These are phyloP conservation scores for Agapornis canus DNA, from an alignment of 2,797 vertebrate genomes.

Conservation along the genomic window DNA sequence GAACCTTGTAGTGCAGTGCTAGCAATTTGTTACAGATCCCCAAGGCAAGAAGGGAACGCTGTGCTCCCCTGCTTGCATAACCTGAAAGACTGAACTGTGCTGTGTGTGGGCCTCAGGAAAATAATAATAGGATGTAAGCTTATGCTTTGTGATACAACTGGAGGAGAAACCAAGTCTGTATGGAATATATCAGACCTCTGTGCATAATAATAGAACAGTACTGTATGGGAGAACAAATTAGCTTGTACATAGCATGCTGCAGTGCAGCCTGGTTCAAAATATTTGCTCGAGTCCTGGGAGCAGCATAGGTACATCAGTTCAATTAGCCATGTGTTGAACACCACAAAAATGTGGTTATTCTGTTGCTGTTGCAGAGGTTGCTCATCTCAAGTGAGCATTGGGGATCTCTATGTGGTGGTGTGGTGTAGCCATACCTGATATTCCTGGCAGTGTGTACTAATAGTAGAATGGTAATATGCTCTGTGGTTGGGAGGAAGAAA, in stretches of 20 bases:
- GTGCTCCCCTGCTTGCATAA: not conserved
- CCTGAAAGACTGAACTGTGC: not conserved
- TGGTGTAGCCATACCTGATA: not conserved
- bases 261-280: not conserved
- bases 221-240: not conserved
- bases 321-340: not conserved
- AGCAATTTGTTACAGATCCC: not conserved
- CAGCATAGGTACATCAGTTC: not conserved
- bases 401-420: not conserved
- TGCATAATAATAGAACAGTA: not conserved
- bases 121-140: not conserved
- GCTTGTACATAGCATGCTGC: not conserved
- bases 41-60: not conserved
- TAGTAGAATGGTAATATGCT: not conserved
- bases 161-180: not conserved
- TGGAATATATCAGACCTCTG: not conserved
- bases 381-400: fast-evolving
- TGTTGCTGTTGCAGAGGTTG: not conserved
- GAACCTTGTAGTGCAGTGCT: not conserved
- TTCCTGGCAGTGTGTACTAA: not conserved
- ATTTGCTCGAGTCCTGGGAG: not conserved
- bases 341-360: not conserved
- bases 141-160: not conserved
- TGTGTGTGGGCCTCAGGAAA: fast-evolving
- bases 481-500: not conserved